Evolutionary conservation across 2,797 vertebrate genomes (phyloP).

Genomic region (Myiotriccus ornatus): DNA sequence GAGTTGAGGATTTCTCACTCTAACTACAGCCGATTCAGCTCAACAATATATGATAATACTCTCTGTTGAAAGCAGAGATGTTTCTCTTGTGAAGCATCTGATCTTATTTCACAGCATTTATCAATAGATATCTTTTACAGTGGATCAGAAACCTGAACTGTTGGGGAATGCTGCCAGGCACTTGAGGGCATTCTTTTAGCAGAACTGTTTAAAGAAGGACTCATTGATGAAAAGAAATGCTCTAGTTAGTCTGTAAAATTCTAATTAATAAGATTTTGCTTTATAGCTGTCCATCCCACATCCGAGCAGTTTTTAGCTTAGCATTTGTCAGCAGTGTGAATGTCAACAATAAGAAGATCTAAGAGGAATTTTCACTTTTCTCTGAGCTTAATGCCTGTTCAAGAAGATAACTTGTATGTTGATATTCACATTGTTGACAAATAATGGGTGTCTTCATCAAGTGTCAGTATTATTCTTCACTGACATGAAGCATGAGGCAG

Average conservation of each 20-base stretch:
- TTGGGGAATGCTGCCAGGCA: conserved; percentile 17
- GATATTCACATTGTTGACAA: not conserved
- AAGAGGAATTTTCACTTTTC: not conserved
- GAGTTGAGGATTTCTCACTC: conserved; percentile 7
- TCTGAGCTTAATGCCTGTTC: conserved; percentile 1
- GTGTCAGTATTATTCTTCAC: not conserved
- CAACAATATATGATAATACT: not conserved
- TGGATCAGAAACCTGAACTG: conserved; percentile 24
- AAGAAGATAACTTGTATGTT: not conserved
- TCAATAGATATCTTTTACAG: not conserved
- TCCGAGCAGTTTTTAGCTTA: conserved; percentile 19
- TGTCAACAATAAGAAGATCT: conserved; percentile 17
- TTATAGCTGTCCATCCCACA: not conserved
- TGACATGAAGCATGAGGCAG: not conserved
- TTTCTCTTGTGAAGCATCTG: not conserved
- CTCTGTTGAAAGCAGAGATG: not conserved
- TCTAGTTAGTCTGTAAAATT: conserved; percentile 35
- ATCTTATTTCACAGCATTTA: not conserved
- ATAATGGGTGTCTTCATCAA: not conserved
- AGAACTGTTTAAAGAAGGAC: conserved; percentile 4
- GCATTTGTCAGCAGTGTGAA: not conserved
- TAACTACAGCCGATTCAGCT: not conserved
- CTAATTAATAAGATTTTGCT: conserved; percentile 37
- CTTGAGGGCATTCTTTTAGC: not conserved
- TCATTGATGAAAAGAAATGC: conserved; percentile 55